These are phyloP conservation scores for Hypolimnas misippus DNA, from an alignment of 2,888 invertebrate genomes.

Conservation along the genomic window DNA sequence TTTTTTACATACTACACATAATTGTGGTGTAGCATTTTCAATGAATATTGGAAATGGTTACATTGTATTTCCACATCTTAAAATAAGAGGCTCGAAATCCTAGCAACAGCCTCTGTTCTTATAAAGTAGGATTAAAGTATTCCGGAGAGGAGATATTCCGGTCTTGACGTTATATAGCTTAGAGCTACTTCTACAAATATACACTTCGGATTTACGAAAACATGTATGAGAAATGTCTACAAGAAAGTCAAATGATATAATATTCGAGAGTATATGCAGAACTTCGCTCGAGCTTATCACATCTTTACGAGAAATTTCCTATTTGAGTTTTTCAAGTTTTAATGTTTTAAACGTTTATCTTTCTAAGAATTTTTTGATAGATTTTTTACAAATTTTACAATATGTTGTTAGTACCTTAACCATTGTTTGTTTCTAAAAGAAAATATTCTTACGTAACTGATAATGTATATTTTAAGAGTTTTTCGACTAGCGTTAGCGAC, in stretches of 20 bases:
- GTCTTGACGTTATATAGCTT: slow-evolving; percentile 22
- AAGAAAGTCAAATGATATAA: slow-evolving; percentile 13
- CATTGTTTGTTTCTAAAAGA: no score
- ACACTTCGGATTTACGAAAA: slow-evolving; percentile 12
- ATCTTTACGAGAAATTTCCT: neutral
- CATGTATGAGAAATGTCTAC: slow-evolving; percentile 19
- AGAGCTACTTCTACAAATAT: slow-evolving; percentile 12
- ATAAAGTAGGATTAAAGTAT: slow-evolving; percentile 37
- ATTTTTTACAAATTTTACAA: no score
- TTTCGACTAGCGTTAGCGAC: no score
- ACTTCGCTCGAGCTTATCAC: neutral
- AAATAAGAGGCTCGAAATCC: slow-evolving; percentile 25
- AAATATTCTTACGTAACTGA: no score
- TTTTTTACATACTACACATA: neutral
- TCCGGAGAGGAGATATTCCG: slow-evolving; percentile 7
- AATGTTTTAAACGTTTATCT: neutral
- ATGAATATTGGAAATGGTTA: slow-evolving; percentile 1
- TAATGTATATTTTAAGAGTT: no score
- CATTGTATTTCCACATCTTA: slow-evolving; percentile 22
- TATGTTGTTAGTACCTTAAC: no score
- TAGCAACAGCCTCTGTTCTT: slow-evolving; percentile 29
- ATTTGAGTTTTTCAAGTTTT: neutral
- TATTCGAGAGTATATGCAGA: slow-evolving; percentile 9
- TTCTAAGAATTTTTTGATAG: no score
- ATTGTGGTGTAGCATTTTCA: neutral